phyloP scores from a whole-genome alignment of 2,888 invertebrate genomes.

The Thera britannica region DNA sequence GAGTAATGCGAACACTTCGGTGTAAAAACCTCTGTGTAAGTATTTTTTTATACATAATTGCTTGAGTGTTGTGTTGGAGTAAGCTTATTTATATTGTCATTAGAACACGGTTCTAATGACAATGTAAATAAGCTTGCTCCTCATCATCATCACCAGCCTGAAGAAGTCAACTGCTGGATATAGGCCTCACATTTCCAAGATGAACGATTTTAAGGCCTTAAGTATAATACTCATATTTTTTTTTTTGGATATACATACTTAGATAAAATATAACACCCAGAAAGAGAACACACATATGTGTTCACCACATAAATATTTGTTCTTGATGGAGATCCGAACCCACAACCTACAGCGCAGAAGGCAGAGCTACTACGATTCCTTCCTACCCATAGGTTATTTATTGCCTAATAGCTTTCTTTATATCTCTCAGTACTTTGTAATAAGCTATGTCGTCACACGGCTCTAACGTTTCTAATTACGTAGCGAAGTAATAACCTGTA shows the following conservation, averaged over 20 bases:
- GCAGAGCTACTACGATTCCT: too few relatives aligned
- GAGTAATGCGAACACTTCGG: slow-evolving; percentile 77
- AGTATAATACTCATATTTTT: too few relatives aligned
- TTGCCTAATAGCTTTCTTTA: not conserved
- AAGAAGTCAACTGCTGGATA: too few relatives aligned
- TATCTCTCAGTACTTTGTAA: slow-evolving; percentile 6
- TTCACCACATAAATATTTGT: too few relatives aligned
- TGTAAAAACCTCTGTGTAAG: slow-evolving; percentile 72
- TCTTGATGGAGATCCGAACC: too few relatives aligned
- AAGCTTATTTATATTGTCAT: not conserved
- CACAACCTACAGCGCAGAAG: too few relatives aligned
- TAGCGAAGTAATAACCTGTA: slow-evolving; percentile 20
- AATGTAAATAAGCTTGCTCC: not conserved
- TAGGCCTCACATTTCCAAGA: too few relatives aligned
- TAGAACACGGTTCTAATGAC: not conserved
- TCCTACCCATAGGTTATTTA: not conserved
- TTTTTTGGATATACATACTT: too few relatives aligned
- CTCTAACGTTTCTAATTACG: slow-evolving; percentile 18
- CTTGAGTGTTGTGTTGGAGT: not conserved
- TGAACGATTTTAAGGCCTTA: too few relatives aligned
- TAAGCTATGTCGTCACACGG: slow-evolving; percentile 12
- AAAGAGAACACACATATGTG: too few relatives aligned
- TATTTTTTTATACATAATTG: slow-evolving; percentile 40
- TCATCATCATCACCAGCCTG: too few relatives aligned
- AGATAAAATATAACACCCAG: too few relatives aligned